Base-by-base conservation (phyloP, 2,888 invertebrate genomes). In the Patella depressa region DNA sequence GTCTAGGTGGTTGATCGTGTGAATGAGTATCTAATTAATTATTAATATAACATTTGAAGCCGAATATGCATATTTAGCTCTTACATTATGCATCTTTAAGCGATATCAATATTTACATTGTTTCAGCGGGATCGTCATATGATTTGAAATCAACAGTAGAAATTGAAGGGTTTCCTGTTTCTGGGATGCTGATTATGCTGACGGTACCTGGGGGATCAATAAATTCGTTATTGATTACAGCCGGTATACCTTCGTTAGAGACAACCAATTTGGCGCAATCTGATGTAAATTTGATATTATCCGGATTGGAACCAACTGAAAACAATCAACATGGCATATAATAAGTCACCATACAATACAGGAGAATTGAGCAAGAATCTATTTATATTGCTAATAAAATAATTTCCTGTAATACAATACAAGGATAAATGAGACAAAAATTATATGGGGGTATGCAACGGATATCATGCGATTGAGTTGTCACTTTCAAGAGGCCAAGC, bases 221-320 rank as follows among this genome's bases (percentile, higher is more conserved):
- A 19, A 73, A 73, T 1, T 34, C 57, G 19, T 71, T 71, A 7
- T 15, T 53, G 9, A n/a, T 45, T 5, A 74, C 71, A n/a, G 69
- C 17, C 9, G 77, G 73, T 54, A 65, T 53, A 14, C 77, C 77
- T 45, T 77, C 77, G 55, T 74, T 70, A 2, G 77, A 69, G 29
- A 77, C 77, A 53, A 77, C 70, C 34, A 77, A 71, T n/a, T 24
- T 45, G n/a, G 15, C 19, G 29, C 77, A 77, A 73, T 77, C 77
- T 3, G 54, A 17, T 7, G 77, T 74, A 55, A 77, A 77, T 57
- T 70, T 77, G 55, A 77, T 71, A 55, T 77, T 74, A 34, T 73
- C 77, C 5, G 77, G 77, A 55, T 73, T 57, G 4, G 73, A 29
- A 29, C 77, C 77, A 19, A 77, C 77, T 71, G 55, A 12, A 74